phyloP scores from a whole-genome alignment of 2,113 vertebrate genomes.

The Salvelinus sp. region DNA sequence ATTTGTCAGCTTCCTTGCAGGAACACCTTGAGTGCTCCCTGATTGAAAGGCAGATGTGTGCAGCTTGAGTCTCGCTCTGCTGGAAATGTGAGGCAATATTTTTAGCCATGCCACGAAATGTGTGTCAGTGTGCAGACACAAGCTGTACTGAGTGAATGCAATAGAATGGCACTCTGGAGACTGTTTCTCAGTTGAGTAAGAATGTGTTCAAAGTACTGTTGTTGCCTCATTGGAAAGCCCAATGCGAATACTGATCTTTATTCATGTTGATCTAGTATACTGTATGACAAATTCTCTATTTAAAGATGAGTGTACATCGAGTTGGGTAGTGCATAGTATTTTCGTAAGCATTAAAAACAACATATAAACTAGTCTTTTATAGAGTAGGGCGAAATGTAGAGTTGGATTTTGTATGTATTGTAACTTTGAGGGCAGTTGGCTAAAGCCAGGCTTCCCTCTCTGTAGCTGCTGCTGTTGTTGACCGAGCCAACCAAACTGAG shows the following conservation, averaged over 20 bases:
- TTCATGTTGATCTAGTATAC: no score
- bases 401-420: conserved; percentile 54
- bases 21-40: conserved; percentile 20
- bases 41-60: conserved; percentile 33
- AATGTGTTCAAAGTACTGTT: no score
- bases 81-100: conserved; percentile 47
- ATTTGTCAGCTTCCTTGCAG: neutral
- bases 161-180: neutral
- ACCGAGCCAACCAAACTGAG: conserved; percentile 36
- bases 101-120: conserved; percentile 46
- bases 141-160: no score
- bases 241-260: no score
- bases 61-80: conserved; percentile 34
- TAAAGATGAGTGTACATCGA: no score
- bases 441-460: conserved; percentile 64
- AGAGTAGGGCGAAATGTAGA: conserved; percentile 56
- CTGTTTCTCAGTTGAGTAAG: no score
- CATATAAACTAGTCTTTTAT: conserved; percentile 62
- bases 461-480: conserved; percentile 68
- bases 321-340: neutral
- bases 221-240: no score
- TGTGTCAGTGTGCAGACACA: conserved; percentile 10
- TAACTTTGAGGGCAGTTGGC: conserved; percentile 62
- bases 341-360: conserved; percentile 60
- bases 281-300: no score